Evolutionary conservation across 2,113 vertebrate species (phyloP).

Genomic region (Rhagologus leucostigma): DNA sequence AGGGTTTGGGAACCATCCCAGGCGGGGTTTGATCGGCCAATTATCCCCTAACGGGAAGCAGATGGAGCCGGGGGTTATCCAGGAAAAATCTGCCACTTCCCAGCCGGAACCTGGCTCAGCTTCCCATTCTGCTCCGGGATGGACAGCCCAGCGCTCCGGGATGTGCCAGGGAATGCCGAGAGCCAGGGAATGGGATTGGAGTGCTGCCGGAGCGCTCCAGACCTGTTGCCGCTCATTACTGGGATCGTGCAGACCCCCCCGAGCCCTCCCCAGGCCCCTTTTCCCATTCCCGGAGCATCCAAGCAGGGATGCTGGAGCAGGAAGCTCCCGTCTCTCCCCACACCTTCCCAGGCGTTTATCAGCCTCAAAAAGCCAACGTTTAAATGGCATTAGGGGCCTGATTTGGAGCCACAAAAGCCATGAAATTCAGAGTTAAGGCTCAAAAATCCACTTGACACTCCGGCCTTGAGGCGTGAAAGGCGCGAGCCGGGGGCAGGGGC

Average conservation of each 20-base stretch:
- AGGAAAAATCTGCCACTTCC: background rate
- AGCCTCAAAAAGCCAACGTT: background rate
- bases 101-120: background rate
- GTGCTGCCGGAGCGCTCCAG: background rate
- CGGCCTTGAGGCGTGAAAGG: slow-evolving; percentile 5
- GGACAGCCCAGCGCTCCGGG: background rate
- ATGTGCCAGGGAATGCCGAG: accelerated
- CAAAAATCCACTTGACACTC: slow-evolving; percentile 13
- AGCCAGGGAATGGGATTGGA: background rate
- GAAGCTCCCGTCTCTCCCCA: background rate
- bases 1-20: slow-evolving; percentile 10
- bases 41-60: slow-evolving; percentile 64
- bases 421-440: slow-evolving; percentile 42
- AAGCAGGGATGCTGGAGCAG: background rate
- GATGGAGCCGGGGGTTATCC: slow-evolving; percentile 5
- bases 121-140: background rate
- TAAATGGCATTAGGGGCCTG: slow-evolving; percentile 6
- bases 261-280: no score
- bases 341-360: background rate
- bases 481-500: background rate
- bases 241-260: accelerated
- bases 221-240: accelerated
- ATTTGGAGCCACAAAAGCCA: slow-evolving; percentile 47
- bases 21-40: slow-evolving; percentile 51
- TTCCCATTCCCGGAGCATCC: accelerated